Base-by-base conservation (phyloP, 2,113 vertebrate genomes). In the Dasyornis broadbenti region DNA sequence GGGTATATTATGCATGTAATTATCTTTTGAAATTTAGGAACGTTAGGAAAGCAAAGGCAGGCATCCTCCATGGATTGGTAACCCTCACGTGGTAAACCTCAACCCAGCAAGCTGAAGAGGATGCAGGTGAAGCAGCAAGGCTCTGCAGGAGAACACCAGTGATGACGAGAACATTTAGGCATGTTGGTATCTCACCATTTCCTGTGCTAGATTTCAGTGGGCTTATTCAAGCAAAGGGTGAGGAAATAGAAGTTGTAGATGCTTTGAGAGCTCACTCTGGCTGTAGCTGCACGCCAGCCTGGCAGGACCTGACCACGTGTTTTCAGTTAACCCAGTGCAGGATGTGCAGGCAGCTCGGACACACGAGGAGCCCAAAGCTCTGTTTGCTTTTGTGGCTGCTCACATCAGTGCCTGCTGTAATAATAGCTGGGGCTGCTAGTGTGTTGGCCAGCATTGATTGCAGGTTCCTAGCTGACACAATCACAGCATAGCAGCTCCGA, bases 341-440 rank as follows among this genome's bases (percentile, higher is more conserved):
- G 82, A 93, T 91, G 78, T 95, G 63, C 54, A 85, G 73, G 83
- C 87, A 94, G 56, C 83, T 90, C 78, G 31, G 87, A 77, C 73
- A 87, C 52, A 59, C 1, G 26, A 75, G 75, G 71, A 93, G 35
- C 88, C 56, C 82, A 33, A 75, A 85, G 81, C 61, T 82, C 69
- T 89, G 60, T 86, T 95, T 95, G 82, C 64, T 93, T 91, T 89
- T 86, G 90, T 90, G 94, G 80, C 81, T 94, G 81, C 75, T 93
- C 94, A 77, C 86, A 93, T 92, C 63, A 78, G 63, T 80, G 84
- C 83, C 70, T 90, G 40, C 52, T 91, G 65, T 82, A 93, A 77
- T 65, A 89, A 91, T 60, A 92, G 80, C 64, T 82, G 14, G 1
- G 30, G 65, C 83, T 92, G 78, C 71, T 65, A n/a, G 80, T 47